phyloP scores from a whole-genome alignment of 1,140 invertebrate genomes.

The Ceratina japonica region DNA sequence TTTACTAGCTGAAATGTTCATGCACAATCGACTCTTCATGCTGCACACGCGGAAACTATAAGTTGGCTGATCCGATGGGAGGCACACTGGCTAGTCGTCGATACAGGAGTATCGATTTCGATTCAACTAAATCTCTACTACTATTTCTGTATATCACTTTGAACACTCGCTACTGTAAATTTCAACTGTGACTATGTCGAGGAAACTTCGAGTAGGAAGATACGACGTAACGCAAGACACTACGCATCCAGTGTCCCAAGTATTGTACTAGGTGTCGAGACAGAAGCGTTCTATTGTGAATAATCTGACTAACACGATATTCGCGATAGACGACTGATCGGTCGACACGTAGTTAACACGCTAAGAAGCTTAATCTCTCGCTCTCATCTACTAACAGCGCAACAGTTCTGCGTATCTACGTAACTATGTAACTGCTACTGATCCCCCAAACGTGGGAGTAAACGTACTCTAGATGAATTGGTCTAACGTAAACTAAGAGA shows the following conservation, averaged over 20 bases:
- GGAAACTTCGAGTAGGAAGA: neutral
- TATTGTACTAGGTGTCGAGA: slow-evolving; percentile 15
- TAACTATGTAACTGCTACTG: slow-evolving; percentile 29
- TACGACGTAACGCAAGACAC: neutral
- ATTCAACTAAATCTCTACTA: neutral
- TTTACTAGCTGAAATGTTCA: slow-evolving; percentile 7
- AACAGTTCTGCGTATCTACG: slow-evolving; percentile 22
- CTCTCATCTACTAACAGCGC: slow-evolving; percentile 17
- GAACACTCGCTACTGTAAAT: neutral
- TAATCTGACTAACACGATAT: neutral
- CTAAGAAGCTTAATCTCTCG: slow-evolving; percentile 35
- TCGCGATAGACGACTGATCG: neutral
- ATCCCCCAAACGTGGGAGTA: neutral
- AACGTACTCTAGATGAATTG: slow-evolving; percentile 40
- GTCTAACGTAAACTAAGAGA: slow-evolving; percentile 47
- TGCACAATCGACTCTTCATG: slow-evolving; percentile 30
- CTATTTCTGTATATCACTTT: neutral
- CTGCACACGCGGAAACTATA: neutral
- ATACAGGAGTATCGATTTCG: neutral
- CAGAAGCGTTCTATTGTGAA: slow-evolving; percentile 38
- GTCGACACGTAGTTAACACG: neutral
- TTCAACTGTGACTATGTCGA: no score
- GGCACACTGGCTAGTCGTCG: neutral
- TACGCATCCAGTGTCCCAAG: slow-evolving; percentile 34
- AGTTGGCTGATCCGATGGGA: neutral